Conservation (phyloP, 2,797 vertebrate species). For the Melanotaenia parkinsoni region DNA sequence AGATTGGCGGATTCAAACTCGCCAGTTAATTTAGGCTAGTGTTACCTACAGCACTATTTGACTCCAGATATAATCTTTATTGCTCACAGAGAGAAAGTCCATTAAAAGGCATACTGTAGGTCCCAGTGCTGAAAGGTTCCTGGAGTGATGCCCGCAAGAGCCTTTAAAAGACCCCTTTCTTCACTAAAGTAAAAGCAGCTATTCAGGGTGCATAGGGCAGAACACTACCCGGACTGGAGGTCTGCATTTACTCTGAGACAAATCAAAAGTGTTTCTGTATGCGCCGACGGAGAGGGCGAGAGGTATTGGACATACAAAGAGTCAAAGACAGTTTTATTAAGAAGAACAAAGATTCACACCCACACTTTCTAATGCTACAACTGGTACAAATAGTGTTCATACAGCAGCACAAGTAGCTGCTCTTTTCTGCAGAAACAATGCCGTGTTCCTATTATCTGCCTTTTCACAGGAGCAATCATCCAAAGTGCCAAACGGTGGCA, state of each 20-base stretch:
- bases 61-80: slow-evolving; percentile 81
- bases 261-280: slow-evolving; percentile 70
- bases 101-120: slow-evolving; percentile 72
- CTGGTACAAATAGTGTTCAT: slow-evolving; percentile 19
- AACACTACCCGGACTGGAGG: slow-evolving; percentile 64
- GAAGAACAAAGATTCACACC: slow-evolving; percentile 27
- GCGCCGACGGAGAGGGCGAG: slow-evolving; percentile 31
- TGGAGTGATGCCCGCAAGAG: slow-evolving; percentile 61
- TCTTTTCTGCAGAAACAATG: slow-evolving; percentile 17
- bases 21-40: slow-evolving; percentile 60
- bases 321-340: slow-evolving; percentile 52
- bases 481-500: slow-evolving; percentile 16
- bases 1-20: slow-evolving; percentile 56
- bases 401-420: slow-evolving; percentile 8
- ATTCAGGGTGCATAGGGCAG: slow-evolving; percentile 67
- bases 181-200: slow-evolving; percentile 60
- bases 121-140: slow-evolving; percentile 64
- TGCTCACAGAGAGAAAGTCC: slow-evolving; percentile 71
- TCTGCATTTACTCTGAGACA: slow-evolving; percentile 56
- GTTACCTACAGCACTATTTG: slow-evolving; percentile 69
- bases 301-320: slow-evolving; percentile 40
- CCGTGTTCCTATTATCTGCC: slow-evolving; percentile 22
- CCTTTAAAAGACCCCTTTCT: slow-evolving; percentile 70
- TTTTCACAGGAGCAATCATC: slow-evolving; percentile 23
- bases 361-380: slow-evolving; percentile 12